These are phyloP conservation scores for Hippocampus zosterae DNA, from an alignment of 2,113 vertebrate species.

Conservation along the genomic window DNA sequence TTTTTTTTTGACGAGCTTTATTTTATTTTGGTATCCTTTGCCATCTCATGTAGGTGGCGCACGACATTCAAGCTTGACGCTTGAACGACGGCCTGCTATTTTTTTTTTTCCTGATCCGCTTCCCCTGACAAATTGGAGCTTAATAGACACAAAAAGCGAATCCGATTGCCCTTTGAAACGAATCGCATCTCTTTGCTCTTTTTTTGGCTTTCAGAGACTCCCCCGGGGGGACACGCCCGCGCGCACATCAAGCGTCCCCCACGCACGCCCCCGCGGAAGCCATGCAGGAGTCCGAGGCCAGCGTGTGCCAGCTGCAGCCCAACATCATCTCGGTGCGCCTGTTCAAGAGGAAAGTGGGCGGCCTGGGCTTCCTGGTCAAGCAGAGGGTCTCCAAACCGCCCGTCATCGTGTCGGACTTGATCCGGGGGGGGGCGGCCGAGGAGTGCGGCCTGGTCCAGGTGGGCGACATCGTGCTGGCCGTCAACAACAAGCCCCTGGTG, in stretches of 20 bases:
- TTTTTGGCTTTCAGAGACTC: conserved; percentile 52
- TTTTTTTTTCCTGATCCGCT: too few relatives aligned
- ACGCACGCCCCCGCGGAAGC: conserved; percentile 35
- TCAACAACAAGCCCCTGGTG: conserved; percentile 91
- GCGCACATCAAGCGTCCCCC: background rate
- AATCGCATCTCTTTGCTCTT: conserved; percentile 28
- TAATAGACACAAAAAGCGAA: background rate
- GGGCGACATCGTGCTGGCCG: conserved; percentile 91
- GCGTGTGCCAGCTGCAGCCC: conserved; percentile 93
- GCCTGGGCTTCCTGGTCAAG: conserved; percentile 94
- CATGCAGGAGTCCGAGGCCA: conserved; percentile 88
- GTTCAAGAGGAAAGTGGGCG: conserved; percentile 92
- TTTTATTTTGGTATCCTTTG: too few relatives aligned
- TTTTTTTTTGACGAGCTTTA: too few relatives aligned
- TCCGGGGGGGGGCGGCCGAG: conserved; percentile 89
- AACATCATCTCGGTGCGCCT: conserved; percentile 96
- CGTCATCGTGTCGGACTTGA: conserved; percentile 91
- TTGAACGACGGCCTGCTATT: too few relatives aligned
- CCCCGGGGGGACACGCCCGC: conserved; percentile 34
- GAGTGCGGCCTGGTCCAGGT: conserved; percentile 95
- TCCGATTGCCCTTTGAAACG: conserved; percentile 27
- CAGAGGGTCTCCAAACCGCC: conserved; percentile 90
- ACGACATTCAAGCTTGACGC: too few relatives aligned
- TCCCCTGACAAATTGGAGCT: too few relatives aligned
- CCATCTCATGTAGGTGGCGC: too few relatives aligned